Evolutionary conservation across 2,113 vertebrate genomes (phyloP), one percentile per base, ranked within the genome.

Genomic region (Passerina amoena): DNA sequence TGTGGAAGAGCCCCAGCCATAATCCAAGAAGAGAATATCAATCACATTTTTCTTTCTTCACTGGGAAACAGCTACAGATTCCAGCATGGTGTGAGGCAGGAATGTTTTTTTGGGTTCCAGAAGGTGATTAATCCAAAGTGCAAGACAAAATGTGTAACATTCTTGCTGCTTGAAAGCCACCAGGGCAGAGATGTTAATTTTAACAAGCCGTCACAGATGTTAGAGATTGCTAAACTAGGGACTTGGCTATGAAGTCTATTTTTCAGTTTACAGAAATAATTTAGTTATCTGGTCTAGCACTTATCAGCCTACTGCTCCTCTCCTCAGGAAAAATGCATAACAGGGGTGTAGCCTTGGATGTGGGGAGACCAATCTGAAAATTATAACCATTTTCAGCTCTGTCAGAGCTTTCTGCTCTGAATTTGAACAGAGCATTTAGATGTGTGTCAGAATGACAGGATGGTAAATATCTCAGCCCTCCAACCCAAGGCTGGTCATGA

Each of bases 131-230:
- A 38, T 65, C 14, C 24, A 10, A 83, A 87, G 25, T 40, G 10
- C 17, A 92, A 91, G 68, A 35, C 50, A 88, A 86, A 92, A 82
- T 45, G 28, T 40, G 15, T 44, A 60, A 60, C 10, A 27, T 37
- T 59, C 47, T 37, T 88, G 60, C 37, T 86, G 37, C 24, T 89
- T 70, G 53, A 88, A 91, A 92, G 50, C 47, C 69, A 91, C 24
- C 33, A 84, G 40, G 27, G 27, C 65, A 86, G 56, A 86, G 47
- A 78, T 8, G 30, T 78, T 86, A 61, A 82, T 70, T 84, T 84
- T 51, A 63, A 94, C 92, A 95, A 86, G 81, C 76, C 75, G 51
- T 70, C 57, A 83, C 77, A 90, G 92, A 82, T 73, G 61, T 60
- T 86, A 59, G 33, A 77, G 27, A 84, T 78, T 73, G 44, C n/a